Conservation (phyloP, 2,888 invertebrate species). For the Cantharis rustica region DNA sequence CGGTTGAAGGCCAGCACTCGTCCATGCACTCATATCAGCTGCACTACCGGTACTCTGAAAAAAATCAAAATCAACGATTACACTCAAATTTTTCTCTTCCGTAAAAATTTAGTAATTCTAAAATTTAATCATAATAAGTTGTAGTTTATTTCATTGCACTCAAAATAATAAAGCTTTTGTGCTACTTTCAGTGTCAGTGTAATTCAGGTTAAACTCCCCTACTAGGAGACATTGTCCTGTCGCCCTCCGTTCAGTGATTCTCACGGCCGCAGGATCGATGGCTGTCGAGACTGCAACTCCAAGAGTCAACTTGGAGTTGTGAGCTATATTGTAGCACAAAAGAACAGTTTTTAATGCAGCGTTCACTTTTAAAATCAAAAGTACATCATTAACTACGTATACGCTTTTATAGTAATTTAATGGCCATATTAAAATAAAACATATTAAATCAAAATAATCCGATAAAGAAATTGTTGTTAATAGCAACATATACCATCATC, state of each 20-base stretch:
- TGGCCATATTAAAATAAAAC: conserved; percentile 39
- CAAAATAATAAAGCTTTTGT: not conserved
- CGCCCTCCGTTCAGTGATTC: conserved; percentile 43
- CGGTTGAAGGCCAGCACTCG: conserved; percentile 86
- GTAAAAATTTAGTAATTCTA: not conserved
- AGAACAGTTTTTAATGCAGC: conserved; percentile 33
- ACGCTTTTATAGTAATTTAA: conserved; percentile 36
- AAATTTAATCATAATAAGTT: not conserved
- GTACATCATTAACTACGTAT: conserved; percentile 39
- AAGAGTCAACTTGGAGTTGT: conserved; percentile 23
- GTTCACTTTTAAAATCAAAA: conserved; percentile 40
- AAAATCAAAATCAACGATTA: conserved; percentile 21
- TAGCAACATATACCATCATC: conserved; percentile 26
- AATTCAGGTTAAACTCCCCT: conserved; percentile 40
- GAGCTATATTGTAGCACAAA: conserved; percentile 23
- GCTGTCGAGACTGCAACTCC: conserved; percentile 38
- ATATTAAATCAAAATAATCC: conserved; percentile 40
- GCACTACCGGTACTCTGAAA: conserved; percentile 76
- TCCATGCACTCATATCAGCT: conserved; percentile 91
- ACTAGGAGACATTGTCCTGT: conserved; percentile 47
- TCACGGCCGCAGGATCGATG: conserved; percentile 50
- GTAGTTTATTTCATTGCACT: not conserved
- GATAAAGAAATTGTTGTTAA: conserved; percentile 43
- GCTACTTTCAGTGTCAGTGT: conserved; percentile 9
- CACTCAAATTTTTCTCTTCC: not conserved